Evolutionary conservation across 2,113 vertebrate species (phyloP), one percentile per base, ranked within the genome.

Genomic region (Daboia siamensis): DNA sequence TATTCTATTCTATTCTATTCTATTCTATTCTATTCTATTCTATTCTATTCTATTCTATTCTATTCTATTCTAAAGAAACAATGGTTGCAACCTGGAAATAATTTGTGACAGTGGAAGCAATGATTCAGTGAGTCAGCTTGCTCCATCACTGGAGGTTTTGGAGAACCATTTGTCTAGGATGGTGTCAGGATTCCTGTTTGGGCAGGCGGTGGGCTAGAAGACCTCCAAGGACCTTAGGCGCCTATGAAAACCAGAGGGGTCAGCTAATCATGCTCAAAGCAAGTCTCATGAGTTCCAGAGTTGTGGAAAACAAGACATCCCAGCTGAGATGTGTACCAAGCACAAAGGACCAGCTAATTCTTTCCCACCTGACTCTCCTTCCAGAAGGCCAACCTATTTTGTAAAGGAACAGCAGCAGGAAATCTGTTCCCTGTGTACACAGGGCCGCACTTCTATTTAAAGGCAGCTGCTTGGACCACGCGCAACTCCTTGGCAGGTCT

Each of bases 401-500:
- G 95, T 93, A 94, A 96, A 96, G 96, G 74, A 94, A 74, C 39
- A 88, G 87, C 90, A 85, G 93, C 54, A 85, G 92, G 94, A 96
- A 97, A 96, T 52, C 86, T 11, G 51, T 0, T 93, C 61, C 88
- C 26, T 88, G 90, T 94, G 86, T 92, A 92, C 91, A n/a, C 57
- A 57, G 90, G 91, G 91, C 92, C 94, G 80, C 46, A 8, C 92
- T 92, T 92, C 91, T 94, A 24, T 93, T 94, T 89, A 95, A 96
- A 95, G 92, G 90, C n/a, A 95, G 94, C 90, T 95, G 93, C 95
- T 94, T 48, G 95, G 95, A 97, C 95, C 93, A 94, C 12, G 29
- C 92, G 96, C 93, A 93, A 48, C 93, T 97, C 97, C 96, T 95
- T 96, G 97, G 95, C 94, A 96, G 94, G 92, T 93, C 93, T 94